These are phyloP conservation scores for Tangachromis dhanisi DNA, from an alignment of 2,113 vertebrate species.

Conservation along the genomic window DNA sequence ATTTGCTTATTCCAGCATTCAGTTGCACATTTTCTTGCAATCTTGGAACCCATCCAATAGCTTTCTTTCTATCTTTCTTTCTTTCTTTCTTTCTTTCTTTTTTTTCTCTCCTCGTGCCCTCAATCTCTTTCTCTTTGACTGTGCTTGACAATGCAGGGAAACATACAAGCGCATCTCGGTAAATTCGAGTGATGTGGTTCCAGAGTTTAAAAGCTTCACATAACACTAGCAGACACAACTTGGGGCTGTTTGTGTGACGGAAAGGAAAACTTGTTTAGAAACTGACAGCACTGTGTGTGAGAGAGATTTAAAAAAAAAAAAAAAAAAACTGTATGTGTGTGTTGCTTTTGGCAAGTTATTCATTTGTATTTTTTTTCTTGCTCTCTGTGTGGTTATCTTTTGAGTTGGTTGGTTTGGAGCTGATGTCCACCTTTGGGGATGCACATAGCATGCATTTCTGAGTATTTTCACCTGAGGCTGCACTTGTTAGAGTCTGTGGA, in stretches of 20 bases:
- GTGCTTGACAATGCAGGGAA: constrained; percentile 52
- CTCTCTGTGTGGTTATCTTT: constrained; percentile 58
- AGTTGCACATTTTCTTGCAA: constrained; percentile 33
- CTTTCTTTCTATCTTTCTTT: constrained; percentile 1
- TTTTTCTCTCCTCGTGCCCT: constrained; percentile 23
- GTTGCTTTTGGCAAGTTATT: constrained; percentile 68
- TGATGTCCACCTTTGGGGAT: constrained; percentile 67
- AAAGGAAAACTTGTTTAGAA: constrained; percentile 65
- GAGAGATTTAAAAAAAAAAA: neutral
- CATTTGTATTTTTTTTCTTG: constrained; percentile 32
- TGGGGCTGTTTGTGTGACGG: constrained; percentile 63
- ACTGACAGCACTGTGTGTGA: constrained; percentile 48
- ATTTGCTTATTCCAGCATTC: constrained; percentile 20
- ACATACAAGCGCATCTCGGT: constrained; percentile 46
- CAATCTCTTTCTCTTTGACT: constrained; percentile 58
- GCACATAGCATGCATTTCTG: constrained; percentile 67
- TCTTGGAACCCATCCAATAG: constrained; percentile 56
- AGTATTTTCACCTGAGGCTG: constrained; percentile 71
- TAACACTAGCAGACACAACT: constrained; percentile 60
- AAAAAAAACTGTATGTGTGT: constrained; percentile 7
- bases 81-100: neutral
- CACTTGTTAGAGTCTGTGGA: constrained; percentile 71
- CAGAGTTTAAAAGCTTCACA: constrained; percentile 66
- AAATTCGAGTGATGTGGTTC: constrained; percentile 62
- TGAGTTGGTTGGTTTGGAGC: constrained; percentile 53